A percentile compares a stretch with the other conserved stretches of the same genome.
These are phyloP conservation scores for Stenopsyche tienmushanensis DNA, from an alignment of 1,140 invertebrate species.

Conservation along the genomic window DNA sequence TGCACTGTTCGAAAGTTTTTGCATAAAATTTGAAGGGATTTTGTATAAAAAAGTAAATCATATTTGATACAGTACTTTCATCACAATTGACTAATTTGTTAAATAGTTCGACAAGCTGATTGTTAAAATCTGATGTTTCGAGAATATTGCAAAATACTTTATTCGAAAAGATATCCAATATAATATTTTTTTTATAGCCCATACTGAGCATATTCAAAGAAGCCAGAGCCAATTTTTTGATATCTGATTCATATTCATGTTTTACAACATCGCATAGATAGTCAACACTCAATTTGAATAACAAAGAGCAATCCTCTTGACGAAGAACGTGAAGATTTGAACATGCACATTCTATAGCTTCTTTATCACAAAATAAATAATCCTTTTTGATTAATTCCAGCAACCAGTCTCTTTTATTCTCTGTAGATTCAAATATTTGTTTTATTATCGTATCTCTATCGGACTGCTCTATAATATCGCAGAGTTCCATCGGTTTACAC, in stretches of 20 bases:
- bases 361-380: constrained; percentile 31
- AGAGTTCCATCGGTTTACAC: constrained; percentile 25
- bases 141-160: constrained; percentile 15
- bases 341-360: constrained; percentile 23
- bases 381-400: constrained; percentile 20
- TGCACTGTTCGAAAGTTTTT: constrained; percentile 12
- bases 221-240: constrained; percentile 19
- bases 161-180: constrained; percentile 14
- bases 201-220: constrained; percentile 1
- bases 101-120: constrained; percentile 24
- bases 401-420: constrained; percentile 31
- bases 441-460: constrained; percentile 19
- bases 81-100: constrained; percentile 32
- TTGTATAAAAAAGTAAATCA: constrained; percentile 31
- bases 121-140: constrained; percentile 28
- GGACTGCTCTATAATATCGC: constrained; percentile 26
- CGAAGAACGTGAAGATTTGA: constrained; percentile 14
- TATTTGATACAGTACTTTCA: constrained; percentile 12
- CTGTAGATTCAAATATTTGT: background rate
- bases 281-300: constrained; percentile 22
- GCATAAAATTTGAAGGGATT: constrained; percentile 31
- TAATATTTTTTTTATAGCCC: constrained; percentile 9
- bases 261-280: constrained; percentile 12
- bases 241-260: constrained; percentile 9
- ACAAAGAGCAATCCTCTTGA: background rate